Base-by-base conservation (phyloP, 2,888 invertebrate genomes). In the Drosophila parthenogenetica region DNA sequence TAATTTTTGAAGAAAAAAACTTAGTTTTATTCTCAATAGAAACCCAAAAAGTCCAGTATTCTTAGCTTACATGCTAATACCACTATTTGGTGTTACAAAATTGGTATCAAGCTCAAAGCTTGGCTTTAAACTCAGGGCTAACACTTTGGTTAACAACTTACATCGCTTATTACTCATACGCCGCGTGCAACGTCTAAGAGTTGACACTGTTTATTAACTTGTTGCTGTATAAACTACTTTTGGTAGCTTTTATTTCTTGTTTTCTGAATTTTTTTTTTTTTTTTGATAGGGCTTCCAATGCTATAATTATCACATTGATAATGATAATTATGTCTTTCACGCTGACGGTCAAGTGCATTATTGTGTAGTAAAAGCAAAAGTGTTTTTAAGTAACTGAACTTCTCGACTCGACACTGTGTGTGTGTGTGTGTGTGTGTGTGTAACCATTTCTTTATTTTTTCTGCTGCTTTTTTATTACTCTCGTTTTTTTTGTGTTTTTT, bases 301-400 rank as follows among this genome's bases (percentile, higher is more conserved):
- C 51, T 75, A 29, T 29, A 73, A 77, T 69, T 69, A 69, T 63
- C 61, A 77, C 73, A 65, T 64, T 75, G 60, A 64, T 69, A 65
- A 69, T 75, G 60, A 64, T 69, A 25, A 77, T 73, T 50, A 75
- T 77, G 75, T 77, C 73, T 75, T 75, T 73, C 65, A 48, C 75
- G 77, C 75, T 75, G 75, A 73, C 61, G 75, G 75, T 75, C 75
- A 75, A 75, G 75, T 76, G 77, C 67, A 57, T 59, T 65, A 57
- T 61, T 65, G 46, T 57, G 37, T 46, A 46, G 43, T 55, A 45
- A 42, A 51, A 60, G 50, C 61, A 42, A 57, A 50, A 32, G 48
- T 42, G 68, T 40, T 69, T 60, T 66, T 60, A 43, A 42, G 19
- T 45, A 57, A 48, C 55, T 75, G 59, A 70, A 75, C 76, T 74